phyloP scores from a whole-genome alignment of 2,888 invertebrate species.

The Aleiodes leptofemur region DNA sequence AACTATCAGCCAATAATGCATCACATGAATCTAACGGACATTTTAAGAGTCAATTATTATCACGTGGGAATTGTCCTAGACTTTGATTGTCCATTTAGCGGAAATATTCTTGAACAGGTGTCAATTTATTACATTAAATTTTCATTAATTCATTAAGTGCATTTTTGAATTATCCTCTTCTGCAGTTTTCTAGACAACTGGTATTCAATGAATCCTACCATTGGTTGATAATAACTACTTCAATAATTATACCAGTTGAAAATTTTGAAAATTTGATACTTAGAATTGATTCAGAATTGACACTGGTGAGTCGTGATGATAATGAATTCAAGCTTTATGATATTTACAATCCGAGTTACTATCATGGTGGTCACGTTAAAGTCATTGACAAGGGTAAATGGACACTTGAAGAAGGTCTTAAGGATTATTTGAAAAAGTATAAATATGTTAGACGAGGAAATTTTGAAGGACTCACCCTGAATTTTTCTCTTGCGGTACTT shows the following conservation, averaged over 20 bases:
- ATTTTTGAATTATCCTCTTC: not conserved
- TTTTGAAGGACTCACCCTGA: conserved; percentile 61
- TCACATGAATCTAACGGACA: conserved; percentile 49
- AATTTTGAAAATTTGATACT: conserved; percentile 58
- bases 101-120: conserved; percentile 49
- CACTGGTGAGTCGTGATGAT: conserved; percentile 53
- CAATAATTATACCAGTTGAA: conserved; percentile 47
- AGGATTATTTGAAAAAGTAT: conserved; percentile 58
- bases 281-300: conserved; percentile 64
- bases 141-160: not conserved
- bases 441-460: conserved; percentile 66
- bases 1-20: conserved; percentile 52
- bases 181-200: conserved; percentile 49
- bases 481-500: conserved; percentile 63
- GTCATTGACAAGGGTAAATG: conserved; percentile 64
- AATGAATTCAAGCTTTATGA: conserved; percentile 60
- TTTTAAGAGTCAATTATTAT: conserved; percentile 60
- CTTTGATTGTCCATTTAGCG: conserved; percentile 59
- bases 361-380: conserved; percentile 63
- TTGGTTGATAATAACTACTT: conserved; percentile 62
- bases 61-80: conserved; percentile 61
- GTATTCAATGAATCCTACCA: conserved; percentile 66
- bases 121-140: not conserved
- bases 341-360: conserved; percentile 67
- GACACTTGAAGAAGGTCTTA: conserved; percentile 56